Evolutionary conservation across 2,888 invertebrate species (phyloP), one percentile per base, ranked within the genome.

Genomic region (Sinhomidia bicolor): DNA sequence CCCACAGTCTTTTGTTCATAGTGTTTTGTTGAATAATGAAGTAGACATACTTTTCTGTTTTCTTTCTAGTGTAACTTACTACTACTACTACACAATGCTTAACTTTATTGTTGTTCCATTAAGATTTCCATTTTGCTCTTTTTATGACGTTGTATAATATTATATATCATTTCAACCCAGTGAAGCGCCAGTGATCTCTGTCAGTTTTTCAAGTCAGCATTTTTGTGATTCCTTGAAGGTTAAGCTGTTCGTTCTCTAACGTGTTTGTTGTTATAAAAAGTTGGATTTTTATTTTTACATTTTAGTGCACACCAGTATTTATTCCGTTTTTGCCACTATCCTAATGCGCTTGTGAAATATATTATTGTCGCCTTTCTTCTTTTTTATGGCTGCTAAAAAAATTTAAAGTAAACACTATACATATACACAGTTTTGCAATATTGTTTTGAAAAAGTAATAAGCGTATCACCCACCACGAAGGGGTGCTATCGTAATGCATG

Each of bases 171-270:
- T 36, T 36, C 7, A 36, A 5, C 3, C 51, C 76, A 51, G n/a
- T 68, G 29, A 23, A 36, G 44, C 4, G 51, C 7, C 9, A 47
- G 47, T 54, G 51, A 76, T 76, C 51, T 76, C 26, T 54, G 76
- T 29, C 76, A 76, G 26, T 29, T 76, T 51, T n/a, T n/a, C n/a
- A 44, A 51, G 76, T 51, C 14, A 76, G 29, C 51, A 51, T 29
- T 74, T 74, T 41, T 51, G 14, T 29, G n/a, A 54, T 71, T 65
- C n/a, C 54, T 76, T 51, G 23, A 51, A 74, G 74, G 74, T 74
- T 74, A 36, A 60, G 54, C 17, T 68, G 1, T 29, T n/a, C n/a
- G n/a, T n/a, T n/a, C n/a, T n/a, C n/a, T n/a, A n/a, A n/a, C n/a
- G n/a, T n/a, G n/a, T n/a, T n/a, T n/a, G n/a, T n/a, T n/a, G n/a